A percentile compares a stretch with the other conserved stretches of the same genome.
Evolutionary conservation across 2,113 vertebrate species (phyloP).

Genomic region (Megaptera novaeangliae): DNA sequence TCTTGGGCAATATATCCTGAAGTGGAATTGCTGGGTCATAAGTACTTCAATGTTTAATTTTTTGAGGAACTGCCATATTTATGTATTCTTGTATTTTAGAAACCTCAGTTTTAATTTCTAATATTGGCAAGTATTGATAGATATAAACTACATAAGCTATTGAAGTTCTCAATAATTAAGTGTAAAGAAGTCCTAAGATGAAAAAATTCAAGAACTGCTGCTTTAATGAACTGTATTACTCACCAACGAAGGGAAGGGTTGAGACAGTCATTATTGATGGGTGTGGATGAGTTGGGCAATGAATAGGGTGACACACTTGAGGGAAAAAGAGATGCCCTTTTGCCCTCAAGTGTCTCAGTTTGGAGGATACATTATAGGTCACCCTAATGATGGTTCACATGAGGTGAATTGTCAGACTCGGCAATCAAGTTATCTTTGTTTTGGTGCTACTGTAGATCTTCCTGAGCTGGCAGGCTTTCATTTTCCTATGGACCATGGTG

Average conservation of each 20-base stretch:
- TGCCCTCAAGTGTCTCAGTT: not conserved
- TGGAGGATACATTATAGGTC: not conserved
- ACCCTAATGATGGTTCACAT: not conserved
- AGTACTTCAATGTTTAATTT: not conserved
- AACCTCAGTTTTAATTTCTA: not conserved
- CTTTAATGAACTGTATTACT: not conserved
- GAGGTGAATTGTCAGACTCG: not conserved
- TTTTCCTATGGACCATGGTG: not conserved
- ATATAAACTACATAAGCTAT: not conserved
- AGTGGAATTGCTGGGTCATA: not conserved
- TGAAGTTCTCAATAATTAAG: not conserved
- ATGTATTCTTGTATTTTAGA: not conserved
- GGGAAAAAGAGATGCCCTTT: not conserved
- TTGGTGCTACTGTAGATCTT: not conserved
- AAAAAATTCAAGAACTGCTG: not conserved
- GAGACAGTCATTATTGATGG: not conserved
- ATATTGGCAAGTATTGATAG: not conserved
- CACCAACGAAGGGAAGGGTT: not conserved
- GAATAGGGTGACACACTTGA: not conserved
- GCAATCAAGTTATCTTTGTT: not conserved
- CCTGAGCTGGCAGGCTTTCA: not conserved
- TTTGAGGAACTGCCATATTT: not conserved
- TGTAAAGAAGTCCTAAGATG: not conserved
- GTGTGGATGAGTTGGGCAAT: not conserved
- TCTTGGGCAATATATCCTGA: not conserved